Evolutionary conservation across 2,113 vertebrate genomes (phyloP).

Genomic region (Dromiciops gliroides): DNA sequence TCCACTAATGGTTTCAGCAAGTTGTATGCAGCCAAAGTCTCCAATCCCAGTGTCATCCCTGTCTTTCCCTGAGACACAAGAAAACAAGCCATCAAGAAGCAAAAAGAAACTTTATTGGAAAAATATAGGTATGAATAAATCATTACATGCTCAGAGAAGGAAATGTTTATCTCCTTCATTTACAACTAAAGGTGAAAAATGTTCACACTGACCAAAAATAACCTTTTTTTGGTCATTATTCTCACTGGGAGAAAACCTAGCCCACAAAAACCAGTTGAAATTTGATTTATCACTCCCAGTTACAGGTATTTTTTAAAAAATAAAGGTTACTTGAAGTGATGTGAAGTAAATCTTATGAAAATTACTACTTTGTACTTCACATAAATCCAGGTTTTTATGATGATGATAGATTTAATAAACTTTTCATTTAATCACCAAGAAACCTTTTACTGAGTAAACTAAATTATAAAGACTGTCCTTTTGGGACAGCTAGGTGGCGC

Average conservation of each 20-base stretch:
- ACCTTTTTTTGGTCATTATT: not conserved
- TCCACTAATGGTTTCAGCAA: constrained; percentile 21
- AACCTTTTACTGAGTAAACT: no score
- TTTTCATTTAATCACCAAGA: no score
- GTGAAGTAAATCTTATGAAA: not conserved
- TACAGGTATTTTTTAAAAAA: not conserved
- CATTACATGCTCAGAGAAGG: constrained; percentile 58
- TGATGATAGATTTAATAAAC: no score
- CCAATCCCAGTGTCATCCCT: constrained; percentile 27
- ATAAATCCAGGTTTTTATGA: no score
- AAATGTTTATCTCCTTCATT: constrained; percentile 47
- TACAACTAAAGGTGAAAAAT: constrained; percentile 40
- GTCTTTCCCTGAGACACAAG: constrained; percentile 42
- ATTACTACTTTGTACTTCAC: no score
- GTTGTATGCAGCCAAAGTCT: constrained; percentile 42
- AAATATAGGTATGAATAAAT: constrained; percentile 30
- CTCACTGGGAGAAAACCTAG: not conserved
- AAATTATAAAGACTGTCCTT: no score
- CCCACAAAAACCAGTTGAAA: constrained; percentile 13
- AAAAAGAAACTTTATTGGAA: constrained; percentile 69
- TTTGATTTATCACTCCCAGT: not conserved
- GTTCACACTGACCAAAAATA: constrained; percentile 46
- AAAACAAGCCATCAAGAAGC: constrained; percentile 36
- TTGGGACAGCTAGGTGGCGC: no score
- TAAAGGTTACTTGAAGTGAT: not conserved